Evolutionary conservation across 37 sponge, comb jelly and placozoan genomes (phyloP), one percentile per base, ranked within the genome.

Genomic region (Ephydatia muelleri): DNA sequence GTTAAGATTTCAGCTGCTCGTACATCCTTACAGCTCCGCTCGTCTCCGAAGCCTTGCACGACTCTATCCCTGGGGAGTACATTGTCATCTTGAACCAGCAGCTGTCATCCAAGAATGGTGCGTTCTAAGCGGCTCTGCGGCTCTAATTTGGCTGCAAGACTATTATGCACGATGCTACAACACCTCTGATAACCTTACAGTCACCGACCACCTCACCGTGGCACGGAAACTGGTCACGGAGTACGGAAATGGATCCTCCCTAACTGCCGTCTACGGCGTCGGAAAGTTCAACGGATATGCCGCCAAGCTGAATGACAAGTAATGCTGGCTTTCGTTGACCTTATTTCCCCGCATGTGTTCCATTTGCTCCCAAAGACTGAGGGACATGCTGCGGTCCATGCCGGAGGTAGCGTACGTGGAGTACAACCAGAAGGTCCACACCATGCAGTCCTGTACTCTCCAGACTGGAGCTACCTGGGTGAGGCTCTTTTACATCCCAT

Each of bases 11-110:
- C n/a, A n/a, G 43, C 43, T 43, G 43, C 43, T 43, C 43, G 6
- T 6, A 9, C 43, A 6, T 43, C 43, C 43, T 37, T 86, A 49
- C 90, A 89, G 90, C 90, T 79, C 90, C 90, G 11, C 85, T 89
- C 34, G 39, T 76, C 28, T 68, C 65, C 3, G 65, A 22, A 2
- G 76, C 84, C 68, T 71, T 80, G 13, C 79, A 73, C 22, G 57
- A 38, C 47, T 67, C 33, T 38, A 84, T 89, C 33, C 81, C 78
- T 12, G 82, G 77, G 3, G 85, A 89, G 38, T 89, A 89, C 68
- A 67, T 85, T 40, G 73, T 89, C 0, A 57, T 84, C 22, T 65
- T 89, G 23, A 65, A 73, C 1, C 77, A 75, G 23, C 43, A 68
- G 33, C 19, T 85, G 32, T 21, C 32, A 16, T 36, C 77, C 29